Evolutionary conservation across 2,888 invertebrate species (phyloP).

Genomic region (Plebejus anna): DNA sequence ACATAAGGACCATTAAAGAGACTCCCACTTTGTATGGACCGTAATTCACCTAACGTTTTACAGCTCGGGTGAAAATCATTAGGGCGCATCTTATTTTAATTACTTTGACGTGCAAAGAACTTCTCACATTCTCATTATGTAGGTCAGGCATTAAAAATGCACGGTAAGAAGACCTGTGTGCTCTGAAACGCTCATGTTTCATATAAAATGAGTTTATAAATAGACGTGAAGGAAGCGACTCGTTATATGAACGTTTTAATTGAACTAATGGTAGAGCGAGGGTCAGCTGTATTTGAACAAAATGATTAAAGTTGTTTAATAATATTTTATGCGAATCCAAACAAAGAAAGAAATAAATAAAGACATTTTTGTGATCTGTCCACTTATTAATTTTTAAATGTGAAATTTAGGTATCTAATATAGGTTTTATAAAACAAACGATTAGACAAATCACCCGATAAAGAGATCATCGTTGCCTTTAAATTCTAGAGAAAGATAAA

Average conservation of each 20-base stretch:
- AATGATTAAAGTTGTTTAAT: too few relatives aligned
- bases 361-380: too few relatives aligned
- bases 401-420: too few relatives aligned
- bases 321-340: too few relatives aligned
- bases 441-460: too few relatives aligned
- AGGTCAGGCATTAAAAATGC: conserved; percentile 14
- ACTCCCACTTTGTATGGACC: not conserved
- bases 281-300: not conserved
- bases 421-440: too few relatives aligned
- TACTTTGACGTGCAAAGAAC: conserved; percentile 15
- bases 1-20: too few relatives aligned
- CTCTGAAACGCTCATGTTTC: conserved; percentile 1
- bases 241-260: conserved; percentile 3
- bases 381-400: too few relatives aligned
- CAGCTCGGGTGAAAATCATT: not conserved
- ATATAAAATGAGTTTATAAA: conserved; percentile 19
- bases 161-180: conserved; percentile 10
- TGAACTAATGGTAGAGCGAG: not conserved
- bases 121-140: not conserved
- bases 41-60: not conserved
- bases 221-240: conserved; percentile 6
- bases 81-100: conserved; percentile 8
- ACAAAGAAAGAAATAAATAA: too few relatives aligned
- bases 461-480: too few relatives aligned
- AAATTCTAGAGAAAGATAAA: too few relatives aligned